Percentiles rank a stretch among this genome's conserved stretches.
Conservation (phyloP, 2,888 invertebrate species). For the Lepidonotus clava region DNA sequence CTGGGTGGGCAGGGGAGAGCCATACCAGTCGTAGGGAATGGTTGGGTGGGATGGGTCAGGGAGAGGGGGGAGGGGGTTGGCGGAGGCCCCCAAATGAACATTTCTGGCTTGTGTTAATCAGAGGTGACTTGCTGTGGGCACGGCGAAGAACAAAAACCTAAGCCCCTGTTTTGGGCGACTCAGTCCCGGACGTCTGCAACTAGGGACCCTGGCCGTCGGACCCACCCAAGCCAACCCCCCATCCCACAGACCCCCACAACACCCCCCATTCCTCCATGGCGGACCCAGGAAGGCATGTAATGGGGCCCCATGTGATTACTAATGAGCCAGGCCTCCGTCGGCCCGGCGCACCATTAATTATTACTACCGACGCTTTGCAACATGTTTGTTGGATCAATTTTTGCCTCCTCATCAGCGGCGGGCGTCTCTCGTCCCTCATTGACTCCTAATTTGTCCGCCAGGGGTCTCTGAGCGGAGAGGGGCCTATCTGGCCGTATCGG, state of each 20-base stretch:
- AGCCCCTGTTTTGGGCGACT: neutral
- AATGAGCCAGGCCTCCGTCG: conserved; percentile 26
- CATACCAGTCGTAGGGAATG: neutral
- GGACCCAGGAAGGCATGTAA: conserved; percentile 22
- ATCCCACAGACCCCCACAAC: neutral
- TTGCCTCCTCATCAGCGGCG: conserved; percentile 3
- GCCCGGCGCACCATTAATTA: conserved; percentile 39
- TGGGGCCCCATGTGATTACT: conserved; percentile 9
- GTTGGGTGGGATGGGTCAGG: neutral
- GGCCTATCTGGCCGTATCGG: too few relatives aligned
- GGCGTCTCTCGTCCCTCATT: neutral
- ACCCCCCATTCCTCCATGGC: too few relatives aligned
- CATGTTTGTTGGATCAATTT: conserved; percentile 49
- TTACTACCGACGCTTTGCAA: conserved; percentile 5
- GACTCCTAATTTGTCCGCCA: conserved; percentile 45
- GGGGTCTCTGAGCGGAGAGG: conserved; percentile 25
- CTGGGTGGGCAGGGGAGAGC: neutral
- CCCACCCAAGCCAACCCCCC: neutral
- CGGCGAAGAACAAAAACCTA: neutral
- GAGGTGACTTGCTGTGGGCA: conserved; percentile 8
- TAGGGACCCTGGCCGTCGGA: neutral
- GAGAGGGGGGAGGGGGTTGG: neutral
- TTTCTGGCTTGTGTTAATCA: conserved; percentile 16
- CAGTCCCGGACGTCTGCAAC: neutral
- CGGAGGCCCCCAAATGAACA: too few relatives aligned